Base-by-base conservation (phyloP, 2,797 vertebrate species). In the Chaenodraco wilsoni region DNA sequence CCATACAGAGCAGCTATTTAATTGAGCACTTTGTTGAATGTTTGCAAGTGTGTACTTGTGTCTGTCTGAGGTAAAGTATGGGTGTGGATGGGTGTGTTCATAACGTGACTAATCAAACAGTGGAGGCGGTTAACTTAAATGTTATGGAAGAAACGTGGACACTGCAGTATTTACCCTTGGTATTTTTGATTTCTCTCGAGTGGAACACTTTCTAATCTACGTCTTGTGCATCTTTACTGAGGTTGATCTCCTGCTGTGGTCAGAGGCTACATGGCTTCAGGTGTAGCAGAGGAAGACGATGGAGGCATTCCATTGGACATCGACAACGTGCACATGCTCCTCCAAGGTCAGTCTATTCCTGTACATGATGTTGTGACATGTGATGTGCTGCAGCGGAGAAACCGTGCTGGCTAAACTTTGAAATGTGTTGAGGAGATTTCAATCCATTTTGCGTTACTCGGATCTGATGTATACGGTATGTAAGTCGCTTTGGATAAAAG, bases 291-390 rank as follows among this genome's bases (percentile, higher is more conserved):
- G 81, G 81, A 90, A 37, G 74, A 87, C 72, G 93, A 95, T 78
- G 93, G 93, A 65, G 89, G 87, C 45, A 75, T 88, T 74, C 92
- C 94, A 44, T 79, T 93, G 60, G 96, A 95, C 89, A 96, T 96
- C 12, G 95, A 98, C 48, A 92, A 96, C 65, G 92, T 95, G 51
- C 93, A 95, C 62, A 91, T 95, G 56, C 95, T 95, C 0, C 89
- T 97, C 72, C 97, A 98, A 95, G 96, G 97, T 98, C 88, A 90
- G 92, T 83, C 72, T 85, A 69, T 82, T 86, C 67, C 55, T 68
- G 72, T 66, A 2, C 54, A 44, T 77, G 19, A 63, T 77, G 62
- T 64, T 54, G 11, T 81, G 64, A 40, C 62, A 73, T 21, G 57
- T 81, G 48, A 69, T 31, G 59, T 65, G 66, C 19, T 58, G 23